Evolutionary conservation across 92 coral and sea anemone genomes (phyloP).

Genomic region (Porites divaricata): DNA sequence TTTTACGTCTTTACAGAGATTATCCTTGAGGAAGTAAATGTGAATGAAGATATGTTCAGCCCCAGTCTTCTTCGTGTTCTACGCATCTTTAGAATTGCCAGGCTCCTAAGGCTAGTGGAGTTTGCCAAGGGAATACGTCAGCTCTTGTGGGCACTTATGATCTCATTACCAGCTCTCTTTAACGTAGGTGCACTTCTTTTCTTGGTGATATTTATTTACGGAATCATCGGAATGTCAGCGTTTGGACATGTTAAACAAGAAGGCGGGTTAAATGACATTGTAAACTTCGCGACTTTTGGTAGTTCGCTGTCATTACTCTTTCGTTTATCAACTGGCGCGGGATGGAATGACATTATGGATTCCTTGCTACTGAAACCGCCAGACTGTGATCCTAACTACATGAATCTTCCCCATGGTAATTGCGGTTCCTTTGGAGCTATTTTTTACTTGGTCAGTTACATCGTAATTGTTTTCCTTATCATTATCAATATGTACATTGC

Average conservation of each 20-base stretch:
- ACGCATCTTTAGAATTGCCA: conserved; percentile 89
- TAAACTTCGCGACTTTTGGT: conserved; percentile 89
- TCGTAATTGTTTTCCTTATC: conserved; percentile 80
- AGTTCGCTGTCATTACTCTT: conserved; percentile 81
- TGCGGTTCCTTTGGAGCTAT: conserved; percentile 85
- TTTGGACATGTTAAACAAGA: conserved; percentile 84
- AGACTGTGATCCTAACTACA: conserved; percentile 78
- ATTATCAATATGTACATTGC: conserved; percentile 98
- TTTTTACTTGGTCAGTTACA: conserved; percentile 75
- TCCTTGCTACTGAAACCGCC: conserved; percentile 86
- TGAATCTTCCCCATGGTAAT: conserved; percentile 76
- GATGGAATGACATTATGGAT: conserved; percentile 92
- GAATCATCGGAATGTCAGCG: conserved; percentile 92
- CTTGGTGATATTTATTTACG: conserved; percentile 88
- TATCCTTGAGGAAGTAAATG: conserved; percentile 70
- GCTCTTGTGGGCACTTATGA: conserved; percentile 82
- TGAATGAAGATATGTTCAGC: conserved; percentile 68
- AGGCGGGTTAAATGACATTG: conserved; percentile 84
- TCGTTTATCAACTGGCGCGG: conserved; percentile 89
- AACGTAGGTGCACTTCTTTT: conserved; percentile 92
- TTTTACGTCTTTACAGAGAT: conserved; percentile 52
- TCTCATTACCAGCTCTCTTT: conserved; percentile 91
- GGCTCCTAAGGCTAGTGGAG: conserved; percentile 85
- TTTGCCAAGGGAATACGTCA: conserved; percentile 93
- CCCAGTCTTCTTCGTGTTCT: conserved; percentile 93